Evolutionary conservation across 2,113 vertebrate species (phyloP).

Genomic region (Cheilinus undulatus): DNA sequence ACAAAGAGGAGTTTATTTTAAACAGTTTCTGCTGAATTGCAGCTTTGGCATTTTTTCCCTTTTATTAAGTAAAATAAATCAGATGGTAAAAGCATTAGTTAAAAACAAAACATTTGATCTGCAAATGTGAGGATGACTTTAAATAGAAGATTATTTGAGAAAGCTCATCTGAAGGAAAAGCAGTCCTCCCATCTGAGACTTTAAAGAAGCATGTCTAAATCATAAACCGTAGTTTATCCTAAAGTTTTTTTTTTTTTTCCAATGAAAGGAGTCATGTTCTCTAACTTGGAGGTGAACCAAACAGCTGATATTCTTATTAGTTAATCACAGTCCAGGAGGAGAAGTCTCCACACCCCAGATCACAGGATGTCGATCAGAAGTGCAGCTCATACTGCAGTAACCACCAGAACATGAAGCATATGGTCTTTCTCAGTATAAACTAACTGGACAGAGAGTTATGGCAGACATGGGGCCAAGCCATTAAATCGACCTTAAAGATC

Average conservation of each 20-base stretch:
- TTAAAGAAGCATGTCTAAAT: background rate
- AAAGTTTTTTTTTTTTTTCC: background rate
- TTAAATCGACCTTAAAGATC: slow-evolving; percentile 9
- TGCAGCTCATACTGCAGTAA: slow-evolving; percentile 11
- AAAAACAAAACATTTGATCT: too few species aligned
- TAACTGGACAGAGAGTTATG: slow-evolving; percentile 43
- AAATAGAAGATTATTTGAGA: too few species aligned
- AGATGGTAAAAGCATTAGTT: background rate
- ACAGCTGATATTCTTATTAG: slow-evolving; percentile 8
- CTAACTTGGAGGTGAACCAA: background rate
- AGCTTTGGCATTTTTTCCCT: background rate
- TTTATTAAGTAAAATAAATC: background rate
- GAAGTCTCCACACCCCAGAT: slow-evolving; percentile 12
- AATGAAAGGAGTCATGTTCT: slow-evolving; percentile 1
- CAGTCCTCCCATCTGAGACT: background rate
- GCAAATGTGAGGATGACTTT: too few species aligned
- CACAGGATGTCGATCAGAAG: slow-evolving; percentile 44
- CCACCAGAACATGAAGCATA: slow-evolving; percentile 42
- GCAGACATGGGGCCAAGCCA: slow-evolving; percentile 28
- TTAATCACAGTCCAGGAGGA: slow-evolving; percentile 27
- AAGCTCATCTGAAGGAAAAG: background rate
- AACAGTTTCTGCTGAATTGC: slow-evolving; percentile 1
- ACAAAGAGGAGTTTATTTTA: slow-evolving; percentile 1
- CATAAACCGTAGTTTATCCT: background rate
- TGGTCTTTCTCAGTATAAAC: slow-evolving; percentile 56